Percentiles rank a stretch among this genome's conserved stretches.
Conservation (phyloP, 1,140 invertebrate species). For the Zaprionus capensis region DNA sequence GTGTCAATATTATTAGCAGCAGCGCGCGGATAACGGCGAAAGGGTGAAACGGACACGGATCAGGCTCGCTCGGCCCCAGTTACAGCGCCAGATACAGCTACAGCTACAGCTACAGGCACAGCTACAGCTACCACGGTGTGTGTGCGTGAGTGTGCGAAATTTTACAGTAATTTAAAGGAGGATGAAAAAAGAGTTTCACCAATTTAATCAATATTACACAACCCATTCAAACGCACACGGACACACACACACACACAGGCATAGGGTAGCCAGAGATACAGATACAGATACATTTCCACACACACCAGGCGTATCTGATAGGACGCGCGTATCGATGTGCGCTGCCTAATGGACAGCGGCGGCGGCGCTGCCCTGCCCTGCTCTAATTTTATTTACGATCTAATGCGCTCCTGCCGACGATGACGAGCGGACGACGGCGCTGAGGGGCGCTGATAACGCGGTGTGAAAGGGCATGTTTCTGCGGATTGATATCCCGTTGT, state of each 20-base stretch:
- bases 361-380: conserved; percentile 31
- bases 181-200: conserved; percentile 61
- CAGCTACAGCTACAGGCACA: neutral
- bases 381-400: conserved; percentile 83
- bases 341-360: conserved; percentile 63
- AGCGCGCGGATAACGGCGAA: conserved; percentile 66
- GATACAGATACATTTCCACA: conserved; percentile 33
- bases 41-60: conserved; percentile 68
- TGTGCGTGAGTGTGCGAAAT: conserved; percentile 79
- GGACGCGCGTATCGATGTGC: conserved; percentile 66
- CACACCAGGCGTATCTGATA: conserved; percentile 76
- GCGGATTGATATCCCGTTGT: conserved; percentile 82
- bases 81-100: conserved; percentile 21
- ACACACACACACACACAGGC: conserved; percentile 19
- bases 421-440: conserved; percentile 18
- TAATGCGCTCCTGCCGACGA: conserved; percentile 69
- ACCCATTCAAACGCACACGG: conserved; percentile 56
- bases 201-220: conserved; percentile 83
- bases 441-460: conserved; percentile 56
- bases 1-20: conserved; percentile 80
- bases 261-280: conserved; percentile 15
- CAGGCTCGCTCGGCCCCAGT: no score
- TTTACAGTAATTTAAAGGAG: conserved; percentile 80
- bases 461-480: conserved; percentile 81
- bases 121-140: conserved; percentile 21